phyloP scores from a whole-genome alignment of 2,888 invertebrate species.

The Cremastinae sp. region DNA sequence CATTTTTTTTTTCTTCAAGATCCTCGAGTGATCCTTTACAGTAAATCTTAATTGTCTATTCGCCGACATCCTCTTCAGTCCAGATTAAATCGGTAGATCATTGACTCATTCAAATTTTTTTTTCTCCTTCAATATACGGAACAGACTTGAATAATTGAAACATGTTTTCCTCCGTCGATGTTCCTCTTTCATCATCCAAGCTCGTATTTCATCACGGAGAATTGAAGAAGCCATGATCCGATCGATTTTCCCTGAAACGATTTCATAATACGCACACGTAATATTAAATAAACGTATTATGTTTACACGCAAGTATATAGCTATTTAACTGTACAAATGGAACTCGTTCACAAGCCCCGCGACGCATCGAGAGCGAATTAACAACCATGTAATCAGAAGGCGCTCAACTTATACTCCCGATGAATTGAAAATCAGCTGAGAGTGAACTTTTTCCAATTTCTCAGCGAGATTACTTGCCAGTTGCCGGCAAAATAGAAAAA shows the following conservation, averaged over 20 bases:
- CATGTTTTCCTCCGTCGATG: too few species aligned
- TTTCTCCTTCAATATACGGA: too few species aligned
- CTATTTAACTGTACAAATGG: conserved; percentile 76
- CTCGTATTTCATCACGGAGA: conserved; percentile 39
- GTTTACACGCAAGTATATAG: conserved; percentile 68
- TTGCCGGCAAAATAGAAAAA: too few species aligned
- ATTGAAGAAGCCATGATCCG: background rate
- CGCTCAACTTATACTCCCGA: background rate
- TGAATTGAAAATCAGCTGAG: background rate
- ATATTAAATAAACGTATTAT: conserved; percentile 68
- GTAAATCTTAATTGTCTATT: conserved; percentile 43
- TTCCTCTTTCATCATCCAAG: conserved; percentile 46
- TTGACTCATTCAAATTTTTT: background rate
- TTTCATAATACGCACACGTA: conserved; percentile 66
- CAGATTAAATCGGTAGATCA: too few species aligned
- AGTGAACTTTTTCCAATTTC: too few species aligned
- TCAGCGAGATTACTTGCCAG: too few species aligned
- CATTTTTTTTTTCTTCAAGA: conserved; percentile 13
- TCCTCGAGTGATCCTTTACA: conserved; percentile 40
- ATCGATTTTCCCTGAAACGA: conserved; percentile 7
- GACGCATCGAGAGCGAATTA: background rate
- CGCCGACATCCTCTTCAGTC: conserved; percentile 38
- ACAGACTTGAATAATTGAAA: too few species aligned
- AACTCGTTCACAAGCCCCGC: conserved; percentile 65
- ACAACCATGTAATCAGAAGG: background rate